Evolutionary conservation across 2,797 vertebrate species (phyloP).

Genomic region (Mareca strepera): DNA sequence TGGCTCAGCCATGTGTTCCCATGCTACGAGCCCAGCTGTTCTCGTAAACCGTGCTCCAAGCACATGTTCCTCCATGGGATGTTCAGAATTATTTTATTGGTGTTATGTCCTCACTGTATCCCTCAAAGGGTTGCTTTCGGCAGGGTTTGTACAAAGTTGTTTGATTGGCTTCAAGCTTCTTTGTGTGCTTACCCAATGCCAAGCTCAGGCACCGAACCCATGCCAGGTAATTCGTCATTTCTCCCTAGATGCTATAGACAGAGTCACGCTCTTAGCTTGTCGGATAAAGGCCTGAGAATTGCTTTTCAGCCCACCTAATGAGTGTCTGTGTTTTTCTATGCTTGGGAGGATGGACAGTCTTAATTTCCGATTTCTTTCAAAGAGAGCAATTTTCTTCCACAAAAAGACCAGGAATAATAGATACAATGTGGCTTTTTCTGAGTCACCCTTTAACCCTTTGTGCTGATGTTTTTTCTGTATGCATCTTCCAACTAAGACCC

Average conservation of each 20-base stretch:
- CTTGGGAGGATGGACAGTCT: conserved; percentile 12
- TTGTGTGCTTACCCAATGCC: conserved; percentile 28
- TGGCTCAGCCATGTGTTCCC: conserved; percentile 40
- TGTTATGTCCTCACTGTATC: background rate
- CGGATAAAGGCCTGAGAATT: conserved; percentile 45
- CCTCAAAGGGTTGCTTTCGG: conserved; percentile 1
- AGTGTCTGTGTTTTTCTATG: background rate
- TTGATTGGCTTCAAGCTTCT: conserved; percentile 27
- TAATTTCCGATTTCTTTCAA: conserved; percentile 56
- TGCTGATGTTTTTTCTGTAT: background rate
- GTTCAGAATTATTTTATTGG: background rate
- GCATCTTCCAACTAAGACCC: background rate
- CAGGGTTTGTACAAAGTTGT: background rate
- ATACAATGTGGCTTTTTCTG: conserved; percentile 36
- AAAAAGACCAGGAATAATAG: conserved; percentile 50
- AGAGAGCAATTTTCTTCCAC: conserved; percentile 32
- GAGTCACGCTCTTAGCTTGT: background rate
- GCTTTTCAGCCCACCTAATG: conserved; percentile 56
- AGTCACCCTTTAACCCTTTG: conserved; percentile 12
- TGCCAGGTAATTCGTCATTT: conserved; percentile 51
- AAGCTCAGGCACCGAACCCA: background rate
- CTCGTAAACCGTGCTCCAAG: background rate
- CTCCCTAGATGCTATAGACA: background rate
- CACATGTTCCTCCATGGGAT: conserved; percentile 50
- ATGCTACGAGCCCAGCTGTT: conserved; percentile 7